These are phyloP conservation scores for Macaria notata DNA, from an alignment of 2,888 invertebrate genomes.

Conservation along the genomic window DNA sequence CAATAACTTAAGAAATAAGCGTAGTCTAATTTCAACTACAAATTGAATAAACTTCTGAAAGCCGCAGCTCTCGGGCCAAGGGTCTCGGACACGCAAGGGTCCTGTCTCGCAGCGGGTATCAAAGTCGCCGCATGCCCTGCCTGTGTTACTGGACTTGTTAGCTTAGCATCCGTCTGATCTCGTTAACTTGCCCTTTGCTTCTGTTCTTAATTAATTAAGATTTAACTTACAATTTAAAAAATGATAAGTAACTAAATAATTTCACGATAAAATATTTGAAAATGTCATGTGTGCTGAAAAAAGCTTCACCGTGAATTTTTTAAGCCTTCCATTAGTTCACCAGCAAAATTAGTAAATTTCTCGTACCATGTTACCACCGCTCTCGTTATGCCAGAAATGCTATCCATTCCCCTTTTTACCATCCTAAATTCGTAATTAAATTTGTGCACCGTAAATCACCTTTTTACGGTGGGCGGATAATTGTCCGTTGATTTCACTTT, in stretches of 20 bases:
- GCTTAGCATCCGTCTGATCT: slow-evolving; percentile 48
- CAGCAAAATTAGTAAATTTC: too few species aligned
- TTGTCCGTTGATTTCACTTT: slow-evolving; percentile 37
- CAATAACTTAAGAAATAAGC: too few species aligned
- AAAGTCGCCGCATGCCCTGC: slow-evolving; percentile 59
- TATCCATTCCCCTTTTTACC: slow-evolving; percentile 25
- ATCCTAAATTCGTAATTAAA: slow-evolving; percentile 32
- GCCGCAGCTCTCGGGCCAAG: background rate
- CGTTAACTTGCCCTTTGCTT: slow-evolving; percentile 36
- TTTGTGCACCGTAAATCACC: slow-evolving; percentile 36
- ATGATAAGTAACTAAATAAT: too few species aligned
- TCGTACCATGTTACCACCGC: slow-evolving; percentile 42
- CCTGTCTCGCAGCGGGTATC: slow-evolving; percentile 72
- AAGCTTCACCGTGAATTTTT: too few species aligned
- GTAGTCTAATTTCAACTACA: too few species aligned
- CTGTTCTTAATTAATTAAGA: too few species aligned
- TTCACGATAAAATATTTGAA: too few species aligned
- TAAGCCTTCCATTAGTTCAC: too few species aligned
- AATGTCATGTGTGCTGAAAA: too few species aligned
- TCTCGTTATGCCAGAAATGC: slow-evolving; percentile 18
- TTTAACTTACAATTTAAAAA: too few species aligned
- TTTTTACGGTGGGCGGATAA: slow-evolving; percentile 34
- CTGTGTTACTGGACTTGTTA: slow-evolving; percentile 51
- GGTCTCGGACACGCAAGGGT: slow-evolving; percentile 60
- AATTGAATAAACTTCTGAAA: too few species aligned